Percentiles rank a stretch among this genome's conserved stretches.
These are phyloP conservation scores for Amphimedon queenslandica DNA, from an alignment of 37 sponge, comb jelly and placozoan species.

Conservation along the genomic window DNA sequence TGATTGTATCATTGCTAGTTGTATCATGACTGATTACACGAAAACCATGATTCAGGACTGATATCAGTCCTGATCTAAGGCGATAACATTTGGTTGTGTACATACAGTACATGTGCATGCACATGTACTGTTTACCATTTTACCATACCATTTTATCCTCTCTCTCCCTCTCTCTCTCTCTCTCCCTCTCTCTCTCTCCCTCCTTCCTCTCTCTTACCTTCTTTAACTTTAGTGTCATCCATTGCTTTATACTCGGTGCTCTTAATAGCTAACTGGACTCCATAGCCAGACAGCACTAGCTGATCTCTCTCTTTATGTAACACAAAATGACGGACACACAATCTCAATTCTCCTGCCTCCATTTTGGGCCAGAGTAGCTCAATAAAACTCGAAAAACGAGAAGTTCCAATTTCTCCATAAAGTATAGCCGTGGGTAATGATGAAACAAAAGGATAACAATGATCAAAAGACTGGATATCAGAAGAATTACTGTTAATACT, in stretches of 20 bases:
- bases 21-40: too few species aligned
- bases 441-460: not conserved
- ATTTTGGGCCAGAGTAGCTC: conserved; percentile 29
- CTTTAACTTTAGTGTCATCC: conserved; percentile 78
- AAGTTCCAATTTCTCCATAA: conserved; percentile 71
- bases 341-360: conserved; percentile 41
- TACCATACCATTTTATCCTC: too few species aligned
- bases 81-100: too few species aligned
- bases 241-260: conserved; percentile 96
- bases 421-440: conserved; percentile 20
- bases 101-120: too few species aligned
- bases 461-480: not conserved
- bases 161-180: too few species aligned
- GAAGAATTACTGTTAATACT: too few species aligned
- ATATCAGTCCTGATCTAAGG: too few species aligned
- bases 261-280: conserved; percentile 91
- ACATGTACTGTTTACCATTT: too few species aligned
- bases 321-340: conserved; percentile 2
- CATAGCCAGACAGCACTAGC: conserved; percentile 81
- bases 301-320: not conserved
- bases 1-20: too few species aligned
- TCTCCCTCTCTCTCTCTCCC: too few species aligned
- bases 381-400: conserved; percentile 41
- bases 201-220: too few species aligned
- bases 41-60: too few species aligned